Conservation (phyloP, 1,140 invertebrate species). For the Sarcophaga bullata region DNA sequence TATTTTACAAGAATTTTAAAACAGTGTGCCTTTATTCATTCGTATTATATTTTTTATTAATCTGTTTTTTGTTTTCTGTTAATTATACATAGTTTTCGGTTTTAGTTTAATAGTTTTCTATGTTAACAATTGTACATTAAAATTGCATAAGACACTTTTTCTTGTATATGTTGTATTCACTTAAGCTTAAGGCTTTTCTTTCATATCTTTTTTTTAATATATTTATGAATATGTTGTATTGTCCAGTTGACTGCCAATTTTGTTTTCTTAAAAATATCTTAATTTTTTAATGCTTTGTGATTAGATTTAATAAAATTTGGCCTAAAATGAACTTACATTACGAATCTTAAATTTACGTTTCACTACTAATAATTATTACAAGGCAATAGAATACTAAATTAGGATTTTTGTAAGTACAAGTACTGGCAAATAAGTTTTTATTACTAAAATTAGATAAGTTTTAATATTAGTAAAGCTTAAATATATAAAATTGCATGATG, state of each 20-base stretch:
- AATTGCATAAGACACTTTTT: background rate
- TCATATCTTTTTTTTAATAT: no score
- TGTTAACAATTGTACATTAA: background rate
- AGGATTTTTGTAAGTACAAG: constrained; percentile 10
- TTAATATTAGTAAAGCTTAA: no score
- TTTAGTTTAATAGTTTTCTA: background rate
- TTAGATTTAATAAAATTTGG: background rate
- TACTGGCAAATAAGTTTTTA: constrained; percentile 2
- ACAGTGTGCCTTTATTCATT: background rate
- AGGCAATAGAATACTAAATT: background rate
- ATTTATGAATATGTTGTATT: background rate
- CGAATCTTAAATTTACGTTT: background rate
- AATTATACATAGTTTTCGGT: background rate
- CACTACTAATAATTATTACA: background rate
- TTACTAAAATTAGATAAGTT: background rate
- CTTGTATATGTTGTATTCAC: background rate
- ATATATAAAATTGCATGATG: no score
- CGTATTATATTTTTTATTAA: background rate
- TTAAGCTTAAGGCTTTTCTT: background rate
- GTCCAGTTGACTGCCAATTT: background rate
- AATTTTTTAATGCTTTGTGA: background rate
- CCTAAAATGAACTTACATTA: background rate
- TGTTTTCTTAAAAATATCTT: background rate
- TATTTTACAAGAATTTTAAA: background rate
- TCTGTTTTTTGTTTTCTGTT: background rate